Conservation (phyloP, 2,888 invertebrate species). For the Escarpia spicata region DNA sequence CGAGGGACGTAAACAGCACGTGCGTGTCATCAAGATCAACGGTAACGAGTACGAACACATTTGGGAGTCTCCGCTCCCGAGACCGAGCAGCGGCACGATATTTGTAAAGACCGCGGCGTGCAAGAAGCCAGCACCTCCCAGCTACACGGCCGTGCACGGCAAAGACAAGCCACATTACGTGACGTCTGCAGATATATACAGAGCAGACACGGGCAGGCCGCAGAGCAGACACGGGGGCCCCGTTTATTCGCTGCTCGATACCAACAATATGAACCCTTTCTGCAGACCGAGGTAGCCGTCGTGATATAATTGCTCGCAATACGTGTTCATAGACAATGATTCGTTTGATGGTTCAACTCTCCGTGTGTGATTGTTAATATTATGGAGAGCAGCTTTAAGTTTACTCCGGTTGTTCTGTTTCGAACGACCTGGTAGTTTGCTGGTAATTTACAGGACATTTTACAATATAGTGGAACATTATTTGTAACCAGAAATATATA, state of each 20-base stretch:
- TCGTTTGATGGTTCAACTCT: not conserved
- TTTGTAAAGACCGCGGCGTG: not conserved
- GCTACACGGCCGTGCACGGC: not conserved
- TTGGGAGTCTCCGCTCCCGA: conserved; percentile 32
- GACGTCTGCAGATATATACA: not conserved
- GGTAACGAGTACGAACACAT: conserved; percentile 36
- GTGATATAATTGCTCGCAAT: not conserved
- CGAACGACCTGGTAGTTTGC: not conserved
- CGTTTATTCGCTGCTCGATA: not conserved
- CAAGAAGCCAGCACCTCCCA: not conserved
- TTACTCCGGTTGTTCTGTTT: not conserved
- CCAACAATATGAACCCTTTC: conserved; percentile 16
- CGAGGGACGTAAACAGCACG: not conserved
- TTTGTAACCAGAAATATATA: not conserved
- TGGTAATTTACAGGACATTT: not conserved
- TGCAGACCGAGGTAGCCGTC: not conserved
- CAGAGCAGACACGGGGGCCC: not conserved
- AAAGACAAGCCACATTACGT: not conserved
- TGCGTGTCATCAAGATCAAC: conserved; percentile 21
- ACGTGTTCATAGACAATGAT: not conserved
- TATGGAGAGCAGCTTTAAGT: not conserved
- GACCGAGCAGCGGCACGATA: conserved; percentile 17
- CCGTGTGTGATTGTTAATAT: not conserved
- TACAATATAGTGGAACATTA: not conserved
- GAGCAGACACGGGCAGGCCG: not conserved